phyloP scores from a whole-genome alignment of 1,140 invertebrate genomes.

The Papilio machaon region DNA sequence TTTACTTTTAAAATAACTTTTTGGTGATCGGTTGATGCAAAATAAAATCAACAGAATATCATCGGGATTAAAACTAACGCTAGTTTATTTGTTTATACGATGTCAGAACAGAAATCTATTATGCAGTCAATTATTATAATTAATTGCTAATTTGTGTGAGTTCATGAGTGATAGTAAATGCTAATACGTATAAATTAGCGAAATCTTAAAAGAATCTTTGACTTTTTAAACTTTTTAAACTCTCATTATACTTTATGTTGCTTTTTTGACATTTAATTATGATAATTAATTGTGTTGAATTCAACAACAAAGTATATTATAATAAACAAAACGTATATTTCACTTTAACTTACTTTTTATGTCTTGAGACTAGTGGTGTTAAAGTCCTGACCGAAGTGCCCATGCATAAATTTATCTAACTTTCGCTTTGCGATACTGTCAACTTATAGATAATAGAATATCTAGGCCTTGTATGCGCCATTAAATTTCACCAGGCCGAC shows the following conservation, averaged over 20 bases:
- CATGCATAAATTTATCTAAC: background rate
- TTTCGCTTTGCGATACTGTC: background rate
- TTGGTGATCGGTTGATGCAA: background rate
- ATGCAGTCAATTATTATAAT: background rate
- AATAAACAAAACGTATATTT: background rate
- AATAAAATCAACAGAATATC: background rate
- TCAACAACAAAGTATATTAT: background rate
- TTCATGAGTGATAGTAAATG: background rate
- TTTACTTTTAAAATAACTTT: background rate
- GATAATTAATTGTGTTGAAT: background rate
- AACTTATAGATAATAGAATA: conserved; percentile 15
- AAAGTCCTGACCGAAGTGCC: background rate
- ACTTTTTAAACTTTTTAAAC: too few species aligned
- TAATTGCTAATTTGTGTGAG: background rate
- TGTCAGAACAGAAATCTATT: background rate
- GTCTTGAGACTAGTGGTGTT: background rate
- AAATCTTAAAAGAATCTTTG: background rate
- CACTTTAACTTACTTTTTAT: background rate
- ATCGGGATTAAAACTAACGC: background rate
- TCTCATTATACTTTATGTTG: background rate
- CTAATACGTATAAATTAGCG: background rate
- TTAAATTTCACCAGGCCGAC: conserved; percentile 17
- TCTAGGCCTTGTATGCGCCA: background rate
- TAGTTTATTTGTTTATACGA: background rate
- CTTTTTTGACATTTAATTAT: background rate